Percentiles rank a stretch among this genome's conserved stretches.
Evolutionary conservation across 1,140 invertebrate genomes (phyloP).

Genomic region (Sminthurinus signatus): DNA sequence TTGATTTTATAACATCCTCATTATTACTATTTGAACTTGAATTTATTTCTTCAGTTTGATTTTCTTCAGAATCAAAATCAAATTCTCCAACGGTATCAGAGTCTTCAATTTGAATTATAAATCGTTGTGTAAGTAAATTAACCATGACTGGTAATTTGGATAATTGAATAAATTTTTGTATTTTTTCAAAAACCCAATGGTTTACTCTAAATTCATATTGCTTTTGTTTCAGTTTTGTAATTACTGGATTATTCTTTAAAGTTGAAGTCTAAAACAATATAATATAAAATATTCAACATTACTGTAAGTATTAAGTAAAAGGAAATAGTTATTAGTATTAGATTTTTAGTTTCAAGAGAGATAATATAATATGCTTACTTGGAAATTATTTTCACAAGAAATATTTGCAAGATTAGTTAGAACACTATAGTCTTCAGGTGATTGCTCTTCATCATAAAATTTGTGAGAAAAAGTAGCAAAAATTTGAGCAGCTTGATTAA

Average conservation of each 20-base stretch:
- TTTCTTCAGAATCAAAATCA: neutral
- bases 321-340: neutral
- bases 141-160: neutral
- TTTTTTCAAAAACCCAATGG: slow-evolving; percentile 6
- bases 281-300: neutral
- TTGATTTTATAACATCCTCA: too few species aligned
- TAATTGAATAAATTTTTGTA: neutral
- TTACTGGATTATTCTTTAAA: slow-evolving; percentile 8
- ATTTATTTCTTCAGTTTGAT: neutral
- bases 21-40: too few species aligned
- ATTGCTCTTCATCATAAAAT: neutral
- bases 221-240: neutral
- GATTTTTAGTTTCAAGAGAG: neutral
- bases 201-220: slow-evolving; percentile 1
- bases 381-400: slow-evolving; percentile 1
- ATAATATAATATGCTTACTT: neutral
- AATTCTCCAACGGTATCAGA: neutral
- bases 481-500: neutral
- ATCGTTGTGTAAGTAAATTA: neutral
- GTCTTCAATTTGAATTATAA: neutral
- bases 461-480: neutral
- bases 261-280: neutral
- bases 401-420: neutral
- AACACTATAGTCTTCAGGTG: neutral
- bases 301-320: too few species aligned